Evolutionary conservation across 2,113 vertebrate species (phyloP), one percentile per base, ranked within the genome.

Genomic region (Tragelaphus scriptus): DNA sequence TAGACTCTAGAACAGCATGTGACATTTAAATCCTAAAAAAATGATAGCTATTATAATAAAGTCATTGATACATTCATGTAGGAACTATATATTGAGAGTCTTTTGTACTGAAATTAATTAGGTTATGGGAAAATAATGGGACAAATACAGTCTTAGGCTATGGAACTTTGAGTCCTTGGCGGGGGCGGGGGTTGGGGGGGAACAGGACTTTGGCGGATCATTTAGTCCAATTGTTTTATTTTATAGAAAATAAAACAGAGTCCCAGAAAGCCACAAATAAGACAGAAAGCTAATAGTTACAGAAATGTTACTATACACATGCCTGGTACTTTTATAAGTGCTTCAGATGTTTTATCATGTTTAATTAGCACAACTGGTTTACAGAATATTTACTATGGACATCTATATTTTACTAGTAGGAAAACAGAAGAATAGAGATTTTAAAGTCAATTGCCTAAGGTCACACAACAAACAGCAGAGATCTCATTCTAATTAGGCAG

Each of bases 71-170:
- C 1, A 55, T 68, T 2, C 55, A 93, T 65, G 86, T 49, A 58
- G 85, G 26, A 71, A 81, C 86, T 85, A 88, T 32, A 88, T 77
- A 89, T n/a, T 71, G 13, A 88, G 19, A 90, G 3, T 49, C 5
- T 88, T 96, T 56, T 91, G 21, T 96, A 21, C 86, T 92, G 30
- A 30, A 58, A 95, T 88, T 88, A 51, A 88, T 28, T 95, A n/a
- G 5, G 11, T 68, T 93, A 85, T 81, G 14, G 40, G 7, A 65
- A 59, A 88, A 56, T 49, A 93, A 63, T 25, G 32, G 13, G n/a
- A 71, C 2, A 95, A 95, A 93, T 80, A n/a, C 2, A 90, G 13
- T 95, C 5, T 80, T 30, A 21, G 89, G 26, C 2, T 32, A 93
- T 5, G 32, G 25, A 88, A 91, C 3, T 85, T 49, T 49, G 49